phyloP scores from a whole-genome alignment of 2,797 vertebrate genomes.

The Nyctalus aviator region DNA sequence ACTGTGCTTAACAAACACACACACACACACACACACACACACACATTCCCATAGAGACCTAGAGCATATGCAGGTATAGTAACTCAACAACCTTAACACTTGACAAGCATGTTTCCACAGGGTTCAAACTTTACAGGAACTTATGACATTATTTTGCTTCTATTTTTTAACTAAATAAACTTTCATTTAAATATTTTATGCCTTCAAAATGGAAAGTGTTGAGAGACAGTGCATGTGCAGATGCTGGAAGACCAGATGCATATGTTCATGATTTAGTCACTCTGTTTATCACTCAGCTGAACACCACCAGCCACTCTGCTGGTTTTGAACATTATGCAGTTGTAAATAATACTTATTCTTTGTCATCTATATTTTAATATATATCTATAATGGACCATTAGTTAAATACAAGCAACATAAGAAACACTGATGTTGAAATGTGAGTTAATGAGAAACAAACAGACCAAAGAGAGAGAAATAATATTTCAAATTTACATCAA shows the following conservation, averaged over 20 bases:
- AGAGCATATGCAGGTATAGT: not conserved
- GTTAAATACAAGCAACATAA: not conserved
- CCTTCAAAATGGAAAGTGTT: not conserved
- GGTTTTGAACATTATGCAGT: not conserved
- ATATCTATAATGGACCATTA: not conserved
- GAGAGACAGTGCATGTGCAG: not conserved
- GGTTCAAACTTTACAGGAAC: not conserved
- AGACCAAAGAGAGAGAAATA: not conserved
- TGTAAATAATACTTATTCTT: slow-evolving; percentile 16
- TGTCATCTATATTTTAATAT: not conserved
- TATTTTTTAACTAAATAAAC: slow-evolving; percentile 30
- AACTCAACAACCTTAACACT: not conserved
- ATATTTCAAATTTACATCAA: slow-evolving; percentile 34
- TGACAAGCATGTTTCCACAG: not conserved
- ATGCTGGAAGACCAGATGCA: not conserved
- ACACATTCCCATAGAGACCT: not conserved
- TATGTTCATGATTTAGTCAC: not conserved
- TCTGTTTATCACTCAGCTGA: not conserved
- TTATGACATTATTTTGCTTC: not conserved
- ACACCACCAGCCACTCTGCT: not conserved
- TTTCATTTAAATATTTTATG: not conserved
- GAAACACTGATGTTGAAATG: slow-evolving; percentile 38
- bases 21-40: not conserved
- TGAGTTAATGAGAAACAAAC: slow-evolving; percentile 56
- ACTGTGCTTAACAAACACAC: not conserved